Base-by-base conservation (phyloP, 2,797 vertebrate genomes). In the Nyctibius grandis region DNA sequence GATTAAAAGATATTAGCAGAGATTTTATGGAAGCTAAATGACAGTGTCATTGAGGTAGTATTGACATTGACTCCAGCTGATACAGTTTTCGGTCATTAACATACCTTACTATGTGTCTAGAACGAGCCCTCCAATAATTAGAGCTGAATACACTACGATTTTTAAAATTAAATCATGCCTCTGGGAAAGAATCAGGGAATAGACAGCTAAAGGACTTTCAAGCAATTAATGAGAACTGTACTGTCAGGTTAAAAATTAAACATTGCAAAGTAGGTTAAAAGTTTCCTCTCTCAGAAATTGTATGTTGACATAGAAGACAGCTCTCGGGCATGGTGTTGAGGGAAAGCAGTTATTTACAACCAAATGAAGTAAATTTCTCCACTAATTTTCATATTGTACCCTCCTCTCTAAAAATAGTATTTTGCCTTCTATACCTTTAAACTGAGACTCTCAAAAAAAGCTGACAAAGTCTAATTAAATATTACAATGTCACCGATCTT, bases 151-250 rank as follows among this genome's bases (percentile, higher is more conserved):
- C 86, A 96, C 92, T 78, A 89, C 29, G 81, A 93, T 97, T 98
- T 97, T 97, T 97, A 96, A 98, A 98, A 98, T 98, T 98, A 98
- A 98, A 98, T 96, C 96, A 96, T 97, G 96, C 96, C 98, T 98
- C 94, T 98, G 97, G 98, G 97, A 97, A 97, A 97, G 96, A 97
- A 96, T 97, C 67, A 69, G 94, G 95, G 91, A 97, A 97, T 96
- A 97, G 95, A 97, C 94, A 93, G 92, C 96, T 97, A 97, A 97
- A 98, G 97, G 97, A 96, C 98, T 98, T 96, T 88, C 90, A 98
- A 96, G 97, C 97, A 98, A 98, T 98, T 98, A 98, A 93, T 12
- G 5, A 97, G 96, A 95, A 89, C 94, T 96, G 75, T 93, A 82
- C 90, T 96, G 95, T 96, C 95, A 97, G 95, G 96, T 97, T 97